These are phyloP conservation scores for Cylas formicarius DNA, from an alignment of 1,140 invertebrate species.

Conservation along the genomic window DNA sequence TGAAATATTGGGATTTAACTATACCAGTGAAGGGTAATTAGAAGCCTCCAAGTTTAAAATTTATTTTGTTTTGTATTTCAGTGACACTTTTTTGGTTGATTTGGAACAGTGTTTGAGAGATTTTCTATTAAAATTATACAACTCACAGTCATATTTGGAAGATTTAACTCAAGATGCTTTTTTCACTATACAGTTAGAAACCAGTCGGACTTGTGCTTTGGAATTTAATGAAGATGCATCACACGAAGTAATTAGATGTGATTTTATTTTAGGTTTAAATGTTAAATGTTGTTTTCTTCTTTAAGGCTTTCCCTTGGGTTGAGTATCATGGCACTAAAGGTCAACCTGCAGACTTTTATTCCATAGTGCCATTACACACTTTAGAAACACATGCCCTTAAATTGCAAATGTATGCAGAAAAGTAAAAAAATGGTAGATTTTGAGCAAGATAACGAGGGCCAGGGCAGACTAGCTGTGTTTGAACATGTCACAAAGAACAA, in stretches of 20 bases:
- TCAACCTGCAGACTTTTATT: constrained; percentile 6
- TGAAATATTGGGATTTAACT: constrained; percentile 19
- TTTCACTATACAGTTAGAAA: constrained; percentile 30
- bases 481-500: constrained; percentile 29
- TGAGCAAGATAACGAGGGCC: too few relatives aligned
- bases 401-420: constrained; percentile 32
- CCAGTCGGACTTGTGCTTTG: constrained; percentile 24
- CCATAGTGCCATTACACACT: constrained; percentile 30
- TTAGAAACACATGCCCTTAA: constrained; percentile 24
- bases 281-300: constrained; percentile 6
- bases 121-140: constrained; percentile 31
- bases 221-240: constrained; percentile 30
- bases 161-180: constrained; percentile 21
- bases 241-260: constrained; percentile 26
- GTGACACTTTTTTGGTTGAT: constrained; percentile 28
- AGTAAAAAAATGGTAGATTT: constrained; percentile 7
- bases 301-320: constrained; percentile 34
- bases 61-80: constrained; percentile 15
- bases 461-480: constrained; percentile 33
- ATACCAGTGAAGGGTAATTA: constrained; percentile 20
- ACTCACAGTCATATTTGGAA: constrained; percentile 21
- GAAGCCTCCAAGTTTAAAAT: neutral
- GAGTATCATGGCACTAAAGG: constrained; percentile 17
- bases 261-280: constrained; percentile 4
- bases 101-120: constrained; percentile 26